phyloP scores from a whole-genome alignment of 2,888 invertebrate species.

The Nycteola revayana region DNA sequence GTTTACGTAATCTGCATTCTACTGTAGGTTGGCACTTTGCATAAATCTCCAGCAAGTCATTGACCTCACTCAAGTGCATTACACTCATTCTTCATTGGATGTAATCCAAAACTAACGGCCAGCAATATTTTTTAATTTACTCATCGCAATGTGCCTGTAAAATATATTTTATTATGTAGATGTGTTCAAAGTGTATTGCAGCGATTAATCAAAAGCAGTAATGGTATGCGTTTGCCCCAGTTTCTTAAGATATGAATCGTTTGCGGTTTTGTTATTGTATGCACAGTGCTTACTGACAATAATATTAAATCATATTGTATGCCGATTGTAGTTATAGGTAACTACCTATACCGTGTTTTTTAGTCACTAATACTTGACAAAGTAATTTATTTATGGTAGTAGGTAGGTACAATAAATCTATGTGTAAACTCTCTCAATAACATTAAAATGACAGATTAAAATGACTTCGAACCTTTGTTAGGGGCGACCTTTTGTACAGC shows the following conservation, averaged over 20 bases:
- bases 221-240: slow-evolving; percentile 25
- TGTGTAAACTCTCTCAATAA: too few species aligned
- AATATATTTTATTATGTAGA: slow-evolving; percentile 5
- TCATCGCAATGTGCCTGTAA: background rate
- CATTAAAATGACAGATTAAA: too few species aligned
- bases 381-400: too few species aligned
- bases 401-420: too few species aligned
- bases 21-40: slow-evolving; percentile 21
- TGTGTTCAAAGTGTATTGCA: background rate
- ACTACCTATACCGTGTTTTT: too few species aligned
- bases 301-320: too few species aligned
- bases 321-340: too few species aligned
- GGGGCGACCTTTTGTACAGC: too few species aligned
- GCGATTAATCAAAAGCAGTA: slow-evolving; percentile 22
- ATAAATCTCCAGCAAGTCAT: slow-evolving; percentile 50
- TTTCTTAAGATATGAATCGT: slow-evolving; percentile 5
- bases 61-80: slow-evolving; percentile 34
- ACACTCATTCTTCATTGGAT: slow-evolving; percentile 35
- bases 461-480: too few species aligned
- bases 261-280: background rate
- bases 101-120: slow-evolving; percentile 34
- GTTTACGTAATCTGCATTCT: slow-evolving; percentile 34
- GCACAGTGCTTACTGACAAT: background rate
- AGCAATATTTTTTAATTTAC: background rate
- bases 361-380: too few species aligned